Base-by-base conservation (phyloP, 1,140 invertebrate genomes). In the Drosophila bifasciata region DNA sequence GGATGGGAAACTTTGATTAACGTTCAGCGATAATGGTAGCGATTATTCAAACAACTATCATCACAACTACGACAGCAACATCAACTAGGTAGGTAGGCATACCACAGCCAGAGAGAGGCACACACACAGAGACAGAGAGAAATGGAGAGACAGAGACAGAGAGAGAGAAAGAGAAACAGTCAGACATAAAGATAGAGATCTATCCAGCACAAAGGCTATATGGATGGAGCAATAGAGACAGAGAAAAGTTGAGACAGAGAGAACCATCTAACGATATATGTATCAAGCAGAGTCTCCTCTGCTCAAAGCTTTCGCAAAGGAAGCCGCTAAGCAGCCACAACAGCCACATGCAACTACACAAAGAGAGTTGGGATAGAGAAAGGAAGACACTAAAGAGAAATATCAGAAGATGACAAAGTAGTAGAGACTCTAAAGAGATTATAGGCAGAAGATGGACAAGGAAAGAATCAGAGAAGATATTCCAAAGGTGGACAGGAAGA, bases 51-150 rank as follows among this genome's bases (percentile, higher is more conserved):
- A n/a, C n/a, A 36, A 9, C 32, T 36, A 36, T 36, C 62, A 36
- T 36, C 62, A 68, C 62, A 50, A 56, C 66, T 69, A 69, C 66
- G 21, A 69, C 66, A 68, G 68, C 63, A 69, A 36, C 32, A 36
- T 36, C 19, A 21, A 21, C 19, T 11, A 36, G 4, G 13, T 13
- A 36, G 32, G 4, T 13, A 68, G 49, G 66, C 66, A 68, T 68
- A 68, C 64, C 64, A 56, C 64, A 68, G 11, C 19, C 59, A 57
- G 16, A 44, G 13, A 32, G n/a, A 36, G 15, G 17, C 2, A 48
- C 16, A 69, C 40, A 39, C n/a, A 43, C 4, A 70, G 19, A 32
- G 1, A 53, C 16, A 72, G 39, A 45, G 17, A 62, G 7, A 44
- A 9, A 55, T 8, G 41, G 46, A 64, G 17, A 40, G 32, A 16